Evolutionary conservation across 53 echinoderm and acorn worm species (phyloP).

Genomic region (Crossaster papposus): DNA sequence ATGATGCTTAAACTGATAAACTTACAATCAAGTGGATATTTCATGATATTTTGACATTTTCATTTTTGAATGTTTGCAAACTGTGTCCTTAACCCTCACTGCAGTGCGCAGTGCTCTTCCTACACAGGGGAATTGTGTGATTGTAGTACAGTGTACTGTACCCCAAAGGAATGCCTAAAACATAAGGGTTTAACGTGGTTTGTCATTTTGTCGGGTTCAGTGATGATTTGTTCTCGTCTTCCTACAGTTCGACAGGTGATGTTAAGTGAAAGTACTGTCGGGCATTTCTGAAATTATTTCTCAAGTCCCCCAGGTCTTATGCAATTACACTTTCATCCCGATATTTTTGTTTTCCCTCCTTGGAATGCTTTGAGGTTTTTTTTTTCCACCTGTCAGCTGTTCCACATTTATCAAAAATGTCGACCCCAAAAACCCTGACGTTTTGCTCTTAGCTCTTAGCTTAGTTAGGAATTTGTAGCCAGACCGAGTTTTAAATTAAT

Average conservation of each 20-base stretch:
- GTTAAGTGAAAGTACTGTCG: neutral
- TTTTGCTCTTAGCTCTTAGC: neutral
- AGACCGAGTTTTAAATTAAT: neutral
- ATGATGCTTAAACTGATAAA: too few species aligned
- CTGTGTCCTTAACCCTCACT: too few species aligned
- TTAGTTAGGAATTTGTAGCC: neutral
- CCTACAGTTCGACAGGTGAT: neutral
- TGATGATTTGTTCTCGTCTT: neutral
- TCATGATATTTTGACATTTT: too few species aligned
- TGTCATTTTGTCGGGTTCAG: neutral
- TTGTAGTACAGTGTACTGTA: too few species aligned
- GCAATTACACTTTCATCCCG: neutral
- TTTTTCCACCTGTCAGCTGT: constrained; percentile 2
- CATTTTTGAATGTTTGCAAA: too few species aligned
- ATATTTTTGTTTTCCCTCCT: neutral
- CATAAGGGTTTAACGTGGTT: neutral
- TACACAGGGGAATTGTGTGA: too few species aligned
- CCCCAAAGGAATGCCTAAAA: too few species aligned
- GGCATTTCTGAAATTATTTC: neutral
- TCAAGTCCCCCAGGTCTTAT: neutral
- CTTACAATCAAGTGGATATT: too few species aligned
- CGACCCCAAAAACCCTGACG: neutral
- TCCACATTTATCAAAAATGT: neutral
- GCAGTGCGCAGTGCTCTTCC: too few species aligned
- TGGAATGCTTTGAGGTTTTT: neutral